Evolutionary conservation across 2,113 vertebrate species (phyloP).

Genomic region (Microtus pennsylvanicus): DNA sequence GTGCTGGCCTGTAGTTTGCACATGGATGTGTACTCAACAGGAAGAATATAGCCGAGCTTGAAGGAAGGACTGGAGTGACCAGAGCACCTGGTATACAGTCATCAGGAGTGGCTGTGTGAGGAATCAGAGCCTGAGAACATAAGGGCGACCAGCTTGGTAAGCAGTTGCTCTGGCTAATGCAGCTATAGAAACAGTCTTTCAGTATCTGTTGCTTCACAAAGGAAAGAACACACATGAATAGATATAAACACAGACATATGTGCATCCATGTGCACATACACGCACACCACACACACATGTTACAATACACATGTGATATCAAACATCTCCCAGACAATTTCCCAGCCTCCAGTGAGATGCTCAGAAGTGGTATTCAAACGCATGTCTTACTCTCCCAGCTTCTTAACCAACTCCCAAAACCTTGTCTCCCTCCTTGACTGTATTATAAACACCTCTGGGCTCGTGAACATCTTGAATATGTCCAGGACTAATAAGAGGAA

Average conservation of each 20-base stretch:
- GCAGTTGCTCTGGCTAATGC: not conserved
- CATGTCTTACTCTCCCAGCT: not conserved
- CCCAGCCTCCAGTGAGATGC: not conserved
- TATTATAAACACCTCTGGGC: not conserved
- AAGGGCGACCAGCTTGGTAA: not conserved
- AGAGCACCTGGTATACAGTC: not conserved
- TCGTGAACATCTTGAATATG: not conserved
- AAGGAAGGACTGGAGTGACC: not conserved
- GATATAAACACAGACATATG: not conserved
- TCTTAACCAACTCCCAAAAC: not conserved
- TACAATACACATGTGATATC: not conserved
- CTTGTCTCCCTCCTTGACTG: not conserved
- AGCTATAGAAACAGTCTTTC: not conserved
- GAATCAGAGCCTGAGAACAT: not conserved
- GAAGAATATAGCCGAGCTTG: not conserved
- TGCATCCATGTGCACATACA: not conserved
- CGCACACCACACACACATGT: not conserved
- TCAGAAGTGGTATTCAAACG: not conserved
- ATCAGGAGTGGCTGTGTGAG: not conserved
- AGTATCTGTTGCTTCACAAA: not conserved
- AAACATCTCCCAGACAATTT: not conserved
- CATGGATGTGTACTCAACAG: not conserved
- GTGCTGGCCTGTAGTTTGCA: not conserved
- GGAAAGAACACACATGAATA: not conserved
- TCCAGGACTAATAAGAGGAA: conserved; percentile 13